phyloP scores from a whole-genome alignment of 2,113 vertebrate species.

The Neofelis nebulosa region DNA sequence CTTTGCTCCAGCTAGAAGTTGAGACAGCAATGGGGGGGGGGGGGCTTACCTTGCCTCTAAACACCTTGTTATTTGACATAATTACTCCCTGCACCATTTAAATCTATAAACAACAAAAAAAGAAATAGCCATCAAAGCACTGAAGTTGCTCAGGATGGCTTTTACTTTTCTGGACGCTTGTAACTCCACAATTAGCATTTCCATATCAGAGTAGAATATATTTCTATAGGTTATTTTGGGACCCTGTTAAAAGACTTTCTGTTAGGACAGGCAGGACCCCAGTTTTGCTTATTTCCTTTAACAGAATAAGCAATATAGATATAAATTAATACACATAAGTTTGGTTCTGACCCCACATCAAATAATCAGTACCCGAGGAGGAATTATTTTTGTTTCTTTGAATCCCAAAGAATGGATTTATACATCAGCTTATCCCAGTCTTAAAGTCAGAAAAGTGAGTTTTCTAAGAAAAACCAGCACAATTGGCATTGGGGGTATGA shows the following conservation, averaged over 20 bases:
- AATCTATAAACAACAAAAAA: not conserved
- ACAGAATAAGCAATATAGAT: not conserved
- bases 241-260: not conserved
- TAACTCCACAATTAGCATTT: not conserved
- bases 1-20: not conserved
- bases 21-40: accelerated
- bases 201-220: not conserved
- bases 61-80: not conserved
- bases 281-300: not conserved
- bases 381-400: not conserved
- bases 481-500: not conserved
- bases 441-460: not conserved
- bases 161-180: not conserved
- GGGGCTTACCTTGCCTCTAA: no score
- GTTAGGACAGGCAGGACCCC: not conserved
- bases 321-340: not conserved
- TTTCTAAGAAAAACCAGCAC: constrained; percentile 15
- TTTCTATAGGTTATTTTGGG: not conserved
- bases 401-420: not conserved
- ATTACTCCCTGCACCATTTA: not conserved
- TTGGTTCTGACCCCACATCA: not conserved
- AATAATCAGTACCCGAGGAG: not conserved
- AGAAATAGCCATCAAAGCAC: not conserved
- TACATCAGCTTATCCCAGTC: not conserved
- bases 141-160: not conserved